Evolutionary conservation across 2,113 vertebrate genomes (phyloP), one percentile per base, ranked within the genome.

Genomic region (Aegithalos caudatus): DNA sequence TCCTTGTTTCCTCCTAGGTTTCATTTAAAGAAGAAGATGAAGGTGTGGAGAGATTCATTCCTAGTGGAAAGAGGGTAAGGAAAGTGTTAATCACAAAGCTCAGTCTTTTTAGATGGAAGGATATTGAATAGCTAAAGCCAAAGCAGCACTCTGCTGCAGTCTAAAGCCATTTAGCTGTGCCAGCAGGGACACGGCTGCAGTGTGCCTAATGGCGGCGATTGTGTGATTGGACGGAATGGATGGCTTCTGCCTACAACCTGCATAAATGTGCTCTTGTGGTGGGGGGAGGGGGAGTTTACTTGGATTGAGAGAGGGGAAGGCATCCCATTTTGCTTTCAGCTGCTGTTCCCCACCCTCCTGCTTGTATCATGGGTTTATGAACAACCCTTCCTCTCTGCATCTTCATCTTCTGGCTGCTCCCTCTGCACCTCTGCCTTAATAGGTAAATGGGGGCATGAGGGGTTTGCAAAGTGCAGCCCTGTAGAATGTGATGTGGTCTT

Each of bases 31-130:
- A 99, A 98, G 97, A 99, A 99, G 97, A 95, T 97, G 70, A 98
- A 99, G 95, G 96, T 98, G 42, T 99, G 99, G 99, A 98, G 99
- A 91, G 99, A 99, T 90, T 99, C 99, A 0, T 99, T 99, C 96
- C 98, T 99, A 67, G 99, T 99, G 82, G 99, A 99, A 97, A 98
- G 99, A 97, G 99, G 99, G 99, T 99, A 97, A 97, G 97, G 65
- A 96, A 85, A 84, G 6, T 1, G 69, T 93, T 69, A 95, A 92
- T 69, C 48, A 16, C 53, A 88, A 74, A 91, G 40, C 73, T 20
- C 42, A 51, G 17, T 42, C 47, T 38, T 74, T 91, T 91, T 77
- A 92, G 85, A 73, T 58, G 86, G 77, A 54, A 84, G 44, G 20
- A 14, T 72, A 14, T 82, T 88, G 67, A 94, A 84, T 91, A 90